phyloP scores from a whole-genome alignment of 2,888 invertebrate genomes.

The Mellilla xanthometata region DNA sequence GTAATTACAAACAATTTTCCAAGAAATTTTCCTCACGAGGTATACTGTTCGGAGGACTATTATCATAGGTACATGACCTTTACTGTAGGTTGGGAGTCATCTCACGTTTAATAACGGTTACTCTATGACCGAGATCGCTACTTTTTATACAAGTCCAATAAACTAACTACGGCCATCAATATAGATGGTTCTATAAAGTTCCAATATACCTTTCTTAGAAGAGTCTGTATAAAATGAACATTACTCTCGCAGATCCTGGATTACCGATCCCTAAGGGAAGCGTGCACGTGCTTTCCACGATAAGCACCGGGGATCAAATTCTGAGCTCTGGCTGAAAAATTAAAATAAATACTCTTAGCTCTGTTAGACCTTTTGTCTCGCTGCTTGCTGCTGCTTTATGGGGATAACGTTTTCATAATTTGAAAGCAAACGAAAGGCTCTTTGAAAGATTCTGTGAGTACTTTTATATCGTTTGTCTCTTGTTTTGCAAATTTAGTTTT shows the following conservation, averaged over 20 bases:
- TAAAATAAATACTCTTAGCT: slow-evolving; percentile 41
- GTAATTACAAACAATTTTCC: no score
- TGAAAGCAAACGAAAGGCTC: no score
- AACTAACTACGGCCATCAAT: neutral
- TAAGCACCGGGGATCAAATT: slow-evolving; percentile 41
- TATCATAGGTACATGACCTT: no score
- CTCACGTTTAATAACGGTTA: no score
- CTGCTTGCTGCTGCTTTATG: slow-evolving; percentile 4
- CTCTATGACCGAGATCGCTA: neutral
- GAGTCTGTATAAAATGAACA: slow-evolving; percentile 36
- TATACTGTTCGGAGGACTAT: no score
- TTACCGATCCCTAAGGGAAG: slow-evolving; percentile 40
- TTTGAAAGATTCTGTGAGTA: no score
- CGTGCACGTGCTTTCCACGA: slow-evolving; percentile 41
- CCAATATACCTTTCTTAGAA: slow-evolving; percentile 16
- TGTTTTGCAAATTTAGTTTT: no score
- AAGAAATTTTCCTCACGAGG: no score
- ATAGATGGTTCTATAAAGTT: slow-evolving; percentile 1
- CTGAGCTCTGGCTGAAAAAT: slow-evolving; percentile 46
- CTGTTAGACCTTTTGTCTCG: slow-evolving; percentile 12
- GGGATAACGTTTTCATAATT: neutral
- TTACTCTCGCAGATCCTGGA: slow-evolving; percentile 36
- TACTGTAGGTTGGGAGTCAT: no score
- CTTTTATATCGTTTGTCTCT: no score
- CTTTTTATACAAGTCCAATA: slow-evolving; percentile 3